Percentiles rank a stretch among this genome's conserved stretches.
Evolutionary conservation across 2,797 vertebrate genomes (phyloP).

Genomic region (Bryconaethiops microstoma): DNA sequence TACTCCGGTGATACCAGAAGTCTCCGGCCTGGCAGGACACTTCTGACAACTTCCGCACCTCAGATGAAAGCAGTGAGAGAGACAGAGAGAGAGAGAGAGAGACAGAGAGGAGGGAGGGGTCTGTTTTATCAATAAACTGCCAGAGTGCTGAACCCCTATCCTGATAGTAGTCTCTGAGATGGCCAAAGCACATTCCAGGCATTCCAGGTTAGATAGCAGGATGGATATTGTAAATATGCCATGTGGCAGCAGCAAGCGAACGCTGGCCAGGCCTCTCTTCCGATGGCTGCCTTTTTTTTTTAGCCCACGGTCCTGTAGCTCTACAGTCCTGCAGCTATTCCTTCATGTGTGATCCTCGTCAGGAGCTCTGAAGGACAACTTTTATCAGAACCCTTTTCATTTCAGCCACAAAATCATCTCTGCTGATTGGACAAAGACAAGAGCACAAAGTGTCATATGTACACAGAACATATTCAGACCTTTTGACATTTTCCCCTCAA

Average conservation of each 20-base stretch:
- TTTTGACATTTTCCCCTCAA: neutral
- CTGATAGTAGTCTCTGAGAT: conserved; percentile 51
- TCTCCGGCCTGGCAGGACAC: conserved; percentile 41
- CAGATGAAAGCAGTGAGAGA: conserved; percentile 22
- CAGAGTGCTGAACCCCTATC: conserved; percentile 41
- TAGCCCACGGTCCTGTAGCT: conserved; percentile 15
- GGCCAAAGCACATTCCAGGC: conserved; percentile 57
- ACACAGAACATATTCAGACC: neutral
- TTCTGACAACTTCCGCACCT: conserved; percentile 48
- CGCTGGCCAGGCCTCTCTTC: conserved; percentile 50
- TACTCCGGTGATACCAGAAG: conserved; percentile 23
- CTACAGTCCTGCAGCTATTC: conserved; percentile 37
- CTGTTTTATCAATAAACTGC: conserved; percentile 60
- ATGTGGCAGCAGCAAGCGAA: conserved; percentile 48
- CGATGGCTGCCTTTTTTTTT: conserved; percentile 23
- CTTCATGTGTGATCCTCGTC: conserved; percentile 42
- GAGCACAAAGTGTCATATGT: conserved; percentile 15
- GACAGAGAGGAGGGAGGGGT: neutral
- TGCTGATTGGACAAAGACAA: conserved; percentile 18
- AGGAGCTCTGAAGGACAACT: conserved; percentile 29
- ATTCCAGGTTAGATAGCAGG: conserved; percentile 56
- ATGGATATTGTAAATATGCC: conserved; percentile 58
- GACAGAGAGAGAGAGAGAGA: neutral
- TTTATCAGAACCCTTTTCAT: conserved; percentile 28
- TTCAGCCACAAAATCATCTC: neutral